These are phyloP conservation scores for Brachynemurus nebulosus DNA, from an alignment of 2,888 invertebrate species.

Conservation along the genomic window DNA sequence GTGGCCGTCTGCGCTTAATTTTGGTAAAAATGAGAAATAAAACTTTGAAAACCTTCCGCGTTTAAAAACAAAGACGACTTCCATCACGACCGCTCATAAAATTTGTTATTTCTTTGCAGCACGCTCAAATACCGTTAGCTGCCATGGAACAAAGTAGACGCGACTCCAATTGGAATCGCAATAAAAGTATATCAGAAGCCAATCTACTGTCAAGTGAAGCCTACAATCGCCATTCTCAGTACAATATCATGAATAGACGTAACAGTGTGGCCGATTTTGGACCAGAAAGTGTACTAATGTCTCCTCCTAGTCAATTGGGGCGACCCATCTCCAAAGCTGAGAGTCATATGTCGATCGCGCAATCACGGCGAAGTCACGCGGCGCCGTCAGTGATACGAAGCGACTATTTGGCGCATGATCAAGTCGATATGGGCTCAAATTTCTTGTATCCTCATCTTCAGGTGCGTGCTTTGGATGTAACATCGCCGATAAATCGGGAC, in stretches of 20 bases:
- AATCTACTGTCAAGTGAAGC: constrained; percentile 57
- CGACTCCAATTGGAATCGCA: constrained; percentile 28
- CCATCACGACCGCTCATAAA: too few relatives aligned
- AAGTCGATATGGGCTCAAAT: constrained; percentile 34
- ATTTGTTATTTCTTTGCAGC: constrained; percentile 18
- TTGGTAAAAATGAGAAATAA: too few relatives aligned
- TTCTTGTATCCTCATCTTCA: constrained; percentile 49
- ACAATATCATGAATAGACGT: constrained; percentile 35
- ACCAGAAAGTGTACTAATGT: constrained; percentile 34
- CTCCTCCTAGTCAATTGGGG: constrained; percentile 36
- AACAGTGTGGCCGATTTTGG: constrained; percentile 46
- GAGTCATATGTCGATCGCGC: constrained; percentile 44
- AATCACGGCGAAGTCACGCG: constrained; percentile 32
- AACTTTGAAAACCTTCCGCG: too few relatives aligned
- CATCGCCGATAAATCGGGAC: constrained; percentile 39
- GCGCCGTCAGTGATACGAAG: constrained; percentile 40
- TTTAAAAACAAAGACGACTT: neutral
- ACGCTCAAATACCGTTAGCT: constrained; percentile 42
- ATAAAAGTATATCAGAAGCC: constrained; percentile 73
- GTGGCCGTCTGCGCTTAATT: too few relatives aligned
- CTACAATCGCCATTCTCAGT: constrained; percentile 31
- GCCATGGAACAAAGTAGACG: constrained; percentile 48
- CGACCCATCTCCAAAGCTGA: constrained; percentile 49
- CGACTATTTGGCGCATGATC: constrained; percentile 41
- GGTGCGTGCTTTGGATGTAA: constrained; percentile 49